Conservation (phyloP, 2,888 invertebrate species). For the Microctonus aethiopoides region DNA sequence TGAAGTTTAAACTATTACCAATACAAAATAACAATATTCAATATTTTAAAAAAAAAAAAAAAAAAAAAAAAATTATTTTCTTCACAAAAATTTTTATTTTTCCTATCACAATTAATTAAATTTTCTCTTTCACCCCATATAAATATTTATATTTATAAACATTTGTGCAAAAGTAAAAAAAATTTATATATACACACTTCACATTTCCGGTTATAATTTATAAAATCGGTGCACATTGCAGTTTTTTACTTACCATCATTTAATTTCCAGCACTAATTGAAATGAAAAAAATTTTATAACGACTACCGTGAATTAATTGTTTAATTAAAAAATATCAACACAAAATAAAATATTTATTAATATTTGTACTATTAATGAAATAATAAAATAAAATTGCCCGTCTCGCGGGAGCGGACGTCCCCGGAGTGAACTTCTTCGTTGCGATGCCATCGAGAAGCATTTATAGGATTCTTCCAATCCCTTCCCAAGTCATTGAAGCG, state of each 20-base stretch:
- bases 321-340: background rate
- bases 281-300: background rate
- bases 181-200: constrained; percentile 26
- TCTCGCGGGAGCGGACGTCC: constrained; percentile 57
- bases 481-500: constrained; percentile 40
- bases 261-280: constrained; percentile 35
- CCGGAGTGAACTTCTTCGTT: constrained; percentile 56
- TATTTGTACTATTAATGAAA: background rate
- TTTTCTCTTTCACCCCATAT: background rate
- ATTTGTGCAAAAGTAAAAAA: background rate
- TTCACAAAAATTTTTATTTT: background rate
- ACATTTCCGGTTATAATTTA: background rate
- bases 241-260: constrained; percentile 50
- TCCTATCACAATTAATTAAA: background rate
- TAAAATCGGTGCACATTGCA: background rate
- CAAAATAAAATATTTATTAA: constrained; percentile 16
- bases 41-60: background rate
- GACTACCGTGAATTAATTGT: background rate
- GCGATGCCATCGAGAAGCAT: constrained; percentile 58
- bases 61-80: background rate
- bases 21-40: background rate
- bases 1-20: background rate
- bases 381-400: constrained; percentile 34
- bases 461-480: constrained; percentile 66
- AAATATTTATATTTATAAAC: background rate